Conservation (phyloP, 2,113 vertebrate species). For the Mus spicilegus region DNA sequence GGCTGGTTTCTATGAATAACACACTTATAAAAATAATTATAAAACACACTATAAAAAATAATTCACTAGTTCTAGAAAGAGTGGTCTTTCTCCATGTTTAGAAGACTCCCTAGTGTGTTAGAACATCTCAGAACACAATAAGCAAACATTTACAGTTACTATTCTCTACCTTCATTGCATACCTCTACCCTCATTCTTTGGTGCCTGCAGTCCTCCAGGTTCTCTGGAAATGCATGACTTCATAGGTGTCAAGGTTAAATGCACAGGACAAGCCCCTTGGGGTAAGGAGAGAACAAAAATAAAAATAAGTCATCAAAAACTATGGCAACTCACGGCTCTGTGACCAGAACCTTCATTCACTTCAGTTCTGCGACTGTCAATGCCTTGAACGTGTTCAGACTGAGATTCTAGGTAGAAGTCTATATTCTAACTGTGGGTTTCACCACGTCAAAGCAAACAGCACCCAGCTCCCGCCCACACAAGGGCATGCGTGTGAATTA, state of each 20-base stretch:
- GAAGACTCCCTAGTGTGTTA: neutral
- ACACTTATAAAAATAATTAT: neutral
- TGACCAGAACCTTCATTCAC: neutral
- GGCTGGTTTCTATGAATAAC: neutral
- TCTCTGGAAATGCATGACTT: slow-evolving; percentile 51
- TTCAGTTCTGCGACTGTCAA: neutral
- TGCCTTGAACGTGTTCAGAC: neutral
- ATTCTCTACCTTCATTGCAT: neutral
- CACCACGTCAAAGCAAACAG: slow-evolving; percentile 66
- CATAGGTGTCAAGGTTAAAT: slow-evolving; percentile 41
- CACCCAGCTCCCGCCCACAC: slow-evolving; percentile 10
- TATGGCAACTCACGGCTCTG: neutral
- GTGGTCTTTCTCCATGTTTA: neutral
- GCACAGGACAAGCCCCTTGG: slow-evolving; percentile 33
- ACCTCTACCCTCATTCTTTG: neutral
- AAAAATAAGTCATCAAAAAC: slow-evolving; percentile 33
- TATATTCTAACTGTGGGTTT: slow-evolving; percentile 7
- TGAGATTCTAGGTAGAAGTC: slow-evolving; percentile 21
- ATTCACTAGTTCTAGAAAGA: neutral
- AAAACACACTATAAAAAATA: too few relatives aligned
- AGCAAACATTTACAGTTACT: neutral
- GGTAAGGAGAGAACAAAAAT: slow-evolving; percentile 54
- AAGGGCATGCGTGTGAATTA: slow-evolving; percentile 71
- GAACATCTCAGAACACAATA: neutral
- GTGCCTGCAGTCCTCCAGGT: neutral